These are phyloP conservation scores for Limnodromus scolopaceus DNA, from an alignment of 2,797 vertebrate species.

Conservation along the genomic window DNA sequence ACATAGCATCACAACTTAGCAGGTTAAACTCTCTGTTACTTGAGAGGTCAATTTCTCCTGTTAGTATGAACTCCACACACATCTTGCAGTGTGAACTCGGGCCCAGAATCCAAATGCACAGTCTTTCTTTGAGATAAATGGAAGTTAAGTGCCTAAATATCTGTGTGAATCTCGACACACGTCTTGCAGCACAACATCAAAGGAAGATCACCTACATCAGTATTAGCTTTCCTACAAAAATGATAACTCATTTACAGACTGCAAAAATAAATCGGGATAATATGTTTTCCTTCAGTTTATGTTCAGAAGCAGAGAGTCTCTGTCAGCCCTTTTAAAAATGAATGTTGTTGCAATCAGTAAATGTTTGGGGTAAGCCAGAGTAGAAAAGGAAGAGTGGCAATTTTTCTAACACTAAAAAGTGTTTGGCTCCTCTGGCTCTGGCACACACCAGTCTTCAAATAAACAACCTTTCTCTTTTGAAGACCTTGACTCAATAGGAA, in stretches of 20 bases:
- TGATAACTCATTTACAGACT: not conserved
- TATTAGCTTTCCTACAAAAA: not conserved
- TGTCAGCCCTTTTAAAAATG: not conserved
- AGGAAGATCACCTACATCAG: not conserved
- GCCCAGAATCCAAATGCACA: not conserved
- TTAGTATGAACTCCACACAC: not conserved
- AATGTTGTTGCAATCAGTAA: not conserved
- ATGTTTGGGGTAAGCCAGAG: not conserved
- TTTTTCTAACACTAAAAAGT: not conserved
- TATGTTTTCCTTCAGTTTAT: not conserved
- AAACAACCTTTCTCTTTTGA: slow-evolving; percentile 54
- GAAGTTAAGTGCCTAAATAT: not conserved
- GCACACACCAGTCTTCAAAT: slow-evolving; percentile 22
- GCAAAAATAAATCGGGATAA: not conserved
- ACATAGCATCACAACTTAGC: not conserved
- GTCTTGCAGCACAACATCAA: not conserved
- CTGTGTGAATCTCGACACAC: not conserved
- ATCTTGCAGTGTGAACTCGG: not conserved
- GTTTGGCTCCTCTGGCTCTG: slow-evolving; percentile 12
- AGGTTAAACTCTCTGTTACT: not conserved
- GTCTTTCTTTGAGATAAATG: not conserved
- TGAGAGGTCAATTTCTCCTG: not conserved
- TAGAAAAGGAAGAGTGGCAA: not conserved
- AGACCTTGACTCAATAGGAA: not conserved
- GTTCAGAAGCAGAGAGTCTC: not conserved